These are phyloP conservation scores for Ellobius talpinus DNA, from an alignment of 2,113 vertebrate genomes.

Conservation along the genomic window DNA sequence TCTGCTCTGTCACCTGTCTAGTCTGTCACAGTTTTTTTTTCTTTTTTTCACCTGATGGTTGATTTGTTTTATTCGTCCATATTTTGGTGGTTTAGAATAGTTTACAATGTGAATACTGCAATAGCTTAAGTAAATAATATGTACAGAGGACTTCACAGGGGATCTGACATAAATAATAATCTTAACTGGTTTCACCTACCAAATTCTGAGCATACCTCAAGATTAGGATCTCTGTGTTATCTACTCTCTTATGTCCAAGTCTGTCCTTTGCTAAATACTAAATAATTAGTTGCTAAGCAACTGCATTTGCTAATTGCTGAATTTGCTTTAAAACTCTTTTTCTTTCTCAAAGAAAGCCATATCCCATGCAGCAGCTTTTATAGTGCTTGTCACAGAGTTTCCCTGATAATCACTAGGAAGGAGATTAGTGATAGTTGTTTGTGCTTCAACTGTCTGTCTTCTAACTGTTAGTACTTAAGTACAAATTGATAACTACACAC, in stretches of 20 bases:
- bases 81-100: neutral
- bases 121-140: neutral
- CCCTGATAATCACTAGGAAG: neutral
- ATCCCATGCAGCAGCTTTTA: neutral
- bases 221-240: neutral
- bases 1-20: neutral
- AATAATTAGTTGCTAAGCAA: constrained; percentile 46
- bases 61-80: neutral
- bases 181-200: neutral
- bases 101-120: neutral
- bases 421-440: neutral
- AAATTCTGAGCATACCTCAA: neutral
- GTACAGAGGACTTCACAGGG: neutral
- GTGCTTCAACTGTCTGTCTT: constrained; percentile 45
- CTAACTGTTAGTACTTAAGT: constrained; percentile 47
- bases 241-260: neutral
- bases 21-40: neutral
- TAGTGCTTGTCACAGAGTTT: neutral
- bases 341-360: constrained; percentile 7
- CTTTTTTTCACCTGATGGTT: neutral
- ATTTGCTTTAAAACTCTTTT: constrained; percentile 42
- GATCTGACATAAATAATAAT: neutral
- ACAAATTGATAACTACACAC: constrained; percentile 37
- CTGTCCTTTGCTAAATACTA: neutral
- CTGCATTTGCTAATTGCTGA: neutral